Evolutionary conservation across 2,113 vertebrate genomes (phyloP), one percentile per base, ranked within the genome.

Genomic region (Cercopithecus mona): DNA sequence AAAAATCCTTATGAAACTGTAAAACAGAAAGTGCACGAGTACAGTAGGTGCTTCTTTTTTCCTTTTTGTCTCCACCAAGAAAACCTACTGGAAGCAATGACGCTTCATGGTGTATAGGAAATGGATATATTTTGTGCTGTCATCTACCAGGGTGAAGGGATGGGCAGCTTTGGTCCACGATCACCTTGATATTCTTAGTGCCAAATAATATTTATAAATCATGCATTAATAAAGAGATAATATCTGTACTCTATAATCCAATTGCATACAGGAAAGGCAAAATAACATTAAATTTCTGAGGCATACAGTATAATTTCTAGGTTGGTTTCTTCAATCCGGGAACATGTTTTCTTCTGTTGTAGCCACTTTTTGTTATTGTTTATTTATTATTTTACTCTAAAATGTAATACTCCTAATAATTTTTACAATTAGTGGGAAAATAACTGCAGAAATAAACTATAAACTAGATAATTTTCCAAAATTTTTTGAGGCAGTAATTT

Each of bases 1-100:
- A 97, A 98, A 98, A 75, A 96, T 83, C 87, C 92, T 97, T 88
- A 57, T 70, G 93, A 95, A 98, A 95, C 70, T 72, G 75, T 94
- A 94, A 97, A 92, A 87, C 68, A 95, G 70, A 94, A 98, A 78
- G 90, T 35, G 32, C 3, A 93, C 2, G 23, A 38, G 55, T 38
- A 93, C 10, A 86, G 38, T 43, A 96, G 52, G 81, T 38, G 86
- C 97, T 79, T 81, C 88, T 82, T 18, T 30, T 20, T 45, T 73
- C n/a, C 38, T 9, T 1, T 32, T 8, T 18, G 48, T 94, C 30
- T 93, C 73, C 48, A 70, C 45, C 86, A 66, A 81, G 80, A 79
- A 96, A 96, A 93, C 52, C 87, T 72, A 80, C 59, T 38, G 57
- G 5, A 87, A 52, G 43, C 38, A 48, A 90, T 5, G 48, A 88